A percentile compares a stretch with the other conserved stretches of the same genome.
These are phyloP conservation scores for Cynocephalus volans DNA, from an alignment of 2,113 vertebrate species.

Conservation along the genomic window DNA sequence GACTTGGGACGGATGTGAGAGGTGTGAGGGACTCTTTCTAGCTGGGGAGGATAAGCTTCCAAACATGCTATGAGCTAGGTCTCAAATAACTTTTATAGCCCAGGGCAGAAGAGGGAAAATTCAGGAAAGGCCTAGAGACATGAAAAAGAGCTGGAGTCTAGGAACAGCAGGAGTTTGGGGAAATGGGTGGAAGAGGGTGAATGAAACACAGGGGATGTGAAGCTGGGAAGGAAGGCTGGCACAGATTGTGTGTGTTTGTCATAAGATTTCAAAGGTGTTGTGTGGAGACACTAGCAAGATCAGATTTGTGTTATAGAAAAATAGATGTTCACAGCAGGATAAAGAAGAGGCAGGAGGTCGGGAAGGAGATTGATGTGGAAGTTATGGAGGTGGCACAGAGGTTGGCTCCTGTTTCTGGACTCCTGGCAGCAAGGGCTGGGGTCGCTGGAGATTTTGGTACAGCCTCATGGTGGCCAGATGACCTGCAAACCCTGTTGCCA, in stretches of 20 bases:
- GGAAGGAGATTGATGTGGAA: not conserved
- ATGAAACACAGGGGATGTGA: not conserved
- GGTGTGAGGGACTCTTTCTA: not conserved
- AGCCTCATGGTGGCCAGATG: not conserved
- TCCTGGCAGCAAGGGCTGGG: not conserved
- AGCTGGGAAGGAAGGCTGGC: not conserved
- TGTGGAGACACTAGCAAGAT: not conserved
- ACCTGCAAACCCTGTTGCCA: not conserved
- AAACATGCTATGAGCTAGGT: not conserved
- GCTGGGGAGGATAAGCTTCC: too few relatives aligned
- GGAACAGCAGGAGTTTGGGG: not conserved
- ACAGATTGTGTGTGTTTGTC: not conserved
- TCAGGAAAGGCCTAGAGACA: not conserved
- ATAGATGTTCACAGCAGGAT: not conserved
- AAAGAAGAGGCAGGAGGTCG: not conserved
- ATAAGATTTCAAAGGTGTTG: not conserved
- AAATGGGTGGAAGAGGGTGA: not conserved
- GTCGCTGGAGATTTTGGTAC: not conserved
- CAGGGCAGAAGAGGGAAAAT: not conserved
- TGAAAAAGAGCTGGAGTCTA: not conserved
- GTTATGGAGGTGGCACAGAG: not conserved
- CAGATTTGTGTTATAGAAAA: not conserved
- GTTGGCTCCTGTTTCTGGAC: not conserved
- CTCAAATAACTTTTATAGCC: not conserved
- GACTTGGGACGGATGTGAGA: accelerated